Evolutionary conservation across 2,113 vertebrate genomes (phyloP).

Genomic region (Scomber scombrus): DNA sequence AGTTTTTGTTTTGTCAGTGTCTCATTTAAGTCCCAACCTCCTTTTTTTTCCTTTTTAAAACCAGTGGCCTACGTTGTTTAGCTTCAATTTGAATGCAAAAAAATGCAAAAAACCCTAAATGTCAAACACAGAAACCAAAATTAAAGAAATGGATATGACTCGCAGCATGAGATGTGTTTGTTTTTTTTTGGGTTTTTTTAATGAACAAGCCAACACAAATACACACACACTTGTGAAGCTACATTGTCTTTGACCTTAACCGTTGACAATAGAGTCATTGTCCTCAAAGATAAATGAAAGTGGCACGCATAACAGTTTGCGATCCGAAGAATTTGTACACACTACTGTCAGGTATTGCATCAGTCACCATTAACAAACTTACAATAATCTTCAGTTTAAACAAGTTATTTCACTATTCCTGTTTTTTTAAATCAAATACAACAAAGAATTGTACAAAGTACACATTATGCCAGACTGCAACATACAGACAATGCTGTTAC

Average conservation of each 20-base stretch:
- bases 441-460: background rate
- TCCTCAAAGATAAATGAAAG: slow-evolving; percentile 22
- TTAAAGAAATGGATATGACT: slow-evolving; percentile 71
- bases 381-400: background rate
- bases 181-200: background rate
- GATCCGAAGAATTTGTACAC: background rate
- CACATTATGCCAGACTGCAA: background rate
- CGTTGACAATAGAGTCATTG: background rate
- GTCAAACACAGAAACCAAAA: slow-evolving; percentile 78
- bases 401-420: background rate
- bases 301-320: background rate
- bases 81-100: slow-evolving; percentile 53
- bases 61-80: slow-evolving; percentile 63
- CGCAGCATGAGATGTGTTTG: slow-evolving; percentile 18
- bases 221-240: background rate
- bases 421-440: no score
- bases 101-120: slow-evolving; percentile 57
- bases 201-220: background rate
- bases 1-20: slow-evolving; percentile 47
- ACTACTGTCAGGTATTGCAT: background rate
- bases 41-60: slow-evolving; percentile 44
- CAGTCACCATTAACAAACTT: background rate
- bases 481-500: background rate
- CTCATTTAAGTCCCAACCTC: slow-evolving; percentile 43
- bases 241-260: background rate